Evolutionary conservation across 2,888 invertebrate genomes (phyloP), one percentile per base, ranked within the genome.

Genomic region (Gisinianus flammeolus): DNA sequence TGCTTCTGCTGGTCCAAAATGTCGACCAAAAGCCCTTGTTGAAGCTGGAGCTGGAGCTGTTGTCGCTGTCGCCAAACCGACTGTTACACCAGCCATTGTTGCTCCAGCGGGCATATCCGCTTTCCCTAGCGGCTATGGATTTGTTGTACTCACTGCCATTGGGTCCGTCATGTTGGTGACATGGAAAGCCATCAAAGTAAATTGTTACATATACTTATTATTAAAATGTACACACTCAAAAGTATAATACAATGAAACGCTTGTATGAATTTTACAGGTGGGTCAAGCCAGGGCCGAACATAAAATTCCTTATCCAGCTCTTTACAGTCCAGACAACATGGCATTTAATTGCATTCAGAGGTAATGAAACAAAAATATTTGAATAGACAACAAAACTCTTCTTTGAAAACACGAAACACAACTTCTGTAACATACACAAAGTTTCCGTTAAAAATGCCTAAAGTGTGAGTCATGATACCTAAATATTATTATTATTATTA

Each of bases 321-420:
- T 89, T 87, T 88, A 89, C 84, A 86, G 86, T 79, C 85, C 86
- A 22, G 86, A 86, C 44, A 86, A 86, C 76, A 85, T 86, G 26
- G 84, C 86, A 22, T 89, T 89, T 85, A 89, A 89, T 85, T 88
- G 88, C 83, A 85, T 88, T 35, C 88, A 88, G 81, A 80, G 86
- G 81, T 81, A 31, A 69, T n/a, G 24, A 44, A 35, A 35, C n/a
- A n/a, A n/a, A n/a, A n/a, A n/a, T n/a, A n/a, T n/a, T n/a, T n/a
- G n/a, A n/a, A n/a, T n/a, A n/a, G n/a, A n/a, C n/a, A n/a, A n/a
- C n/a, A n/a, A n/a, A n/a, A n/a, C n/a, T n/a, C n/a, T n/a, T n/a
- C n/a, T n/a, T n/a, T n/a, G n/a, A n/a, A n/a, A n/a, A n/a, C n/a
- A n/a, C n/a, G n/a, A n/a, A n/a, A n/a, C n/a, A n/a, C n/a, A n/a